These are phyloP conservation scores for Myotis findleyi DNA, from an alignment of 2,797 vertebrate genomes.

Conservation along the genomic window DNA sequence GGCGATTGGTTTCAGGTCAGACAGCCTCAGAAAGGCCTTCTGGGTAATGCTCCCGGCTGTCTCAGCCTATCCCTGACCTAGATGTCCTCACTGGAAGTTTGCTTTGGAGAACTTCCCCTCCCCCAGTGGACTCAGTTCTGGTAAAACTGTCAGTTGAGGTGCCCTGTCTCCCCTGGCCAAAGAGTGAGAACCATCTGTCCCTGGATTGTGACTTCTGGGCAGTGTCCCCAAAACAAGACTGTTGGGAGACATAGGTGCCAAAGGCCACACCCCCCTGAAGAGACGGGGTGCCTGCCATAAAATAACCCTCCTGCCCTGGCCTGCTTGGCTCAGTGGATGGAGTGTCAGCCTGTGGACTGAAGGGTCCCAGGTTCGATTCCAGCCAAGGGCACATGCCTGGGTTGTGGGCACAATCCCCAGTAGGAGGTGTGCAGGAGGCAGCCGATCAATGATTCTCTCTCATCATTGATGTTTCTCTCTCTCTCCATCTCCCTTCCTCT, in stretches of 20 bases:
- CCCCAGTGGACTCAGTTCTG: not conserved
- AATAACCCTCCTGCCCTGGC: not conserved
- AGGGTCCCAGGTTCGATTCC: no score
- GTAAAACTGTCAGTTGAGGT: not conserved
- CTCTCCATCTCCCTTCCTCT: no score
- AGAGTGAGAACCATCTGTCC: not conserved
- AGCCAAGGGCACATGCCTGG: no score
- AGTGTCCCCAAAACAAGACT: not conserved
- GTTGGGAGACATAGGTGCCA: not conserved
- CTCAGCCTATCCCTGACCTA: rapidly evolving
- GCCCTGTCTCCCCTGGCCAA: not conserved
- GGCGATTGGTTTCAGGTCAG: not conserved
- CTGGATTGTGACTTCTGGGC: not conserved
- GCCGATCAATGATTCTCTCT: no score
- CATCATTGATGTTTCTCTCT: no score
- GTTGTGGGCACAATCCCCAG: no score
- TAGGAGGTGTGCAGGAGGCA: no score
- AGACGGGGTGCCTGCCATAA: not conserved
- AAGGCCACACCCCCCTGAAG: no score
- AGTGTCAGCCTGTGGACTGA: no score
- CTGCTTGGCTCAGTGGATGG: no score
- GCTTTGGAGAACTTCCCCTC: not conserved
- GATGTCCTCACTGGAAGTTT: not conserved
- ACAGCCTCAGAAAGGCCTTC: not conserved
- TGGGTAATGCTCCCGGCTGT: rapidly evolving